Conservation (phyloP, 2,888 invertebrate genomes). For the Malthinus flaveolus region DNA sequence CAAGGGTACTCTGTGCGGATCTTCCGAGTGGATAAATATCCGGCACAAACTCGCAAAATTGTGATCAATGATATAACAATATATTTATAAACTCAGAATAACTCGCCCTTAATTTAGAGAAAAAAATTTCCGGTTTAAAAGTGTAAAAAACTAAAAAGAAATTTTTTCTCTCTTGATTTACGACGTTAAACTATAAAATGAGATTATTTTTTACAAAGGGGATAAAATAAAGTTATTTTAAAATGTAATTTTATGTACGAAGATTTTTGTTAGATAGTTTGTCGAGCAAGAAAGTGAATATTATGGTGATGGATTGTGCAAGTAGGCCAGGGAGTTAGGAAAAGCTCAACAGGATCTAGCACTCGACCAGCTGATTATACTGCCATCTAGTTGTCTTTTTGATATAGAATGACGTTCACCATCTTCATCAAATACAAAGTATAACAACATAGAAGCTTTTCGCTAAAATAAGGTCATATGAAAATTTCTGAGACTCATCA, state of each 20-base stretch:
- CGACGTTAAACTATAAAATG: too few relatives aligned
- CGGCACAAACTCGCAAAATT: conserved; percentile 29
- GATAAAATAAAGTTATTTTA: too few relatives aligned
- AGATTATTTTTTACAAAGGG: too few relatives aligned
- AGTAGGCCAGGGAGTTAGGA: conserved; percentile 57
- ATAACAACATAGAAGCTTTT: conserved; percentile 21
- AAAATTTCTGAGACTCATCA: not conserved
- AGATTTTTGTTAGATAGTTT: too few relatives aligned
- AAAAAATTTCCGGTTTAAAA: not conserved
- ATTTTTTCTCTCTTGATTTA: not conserved
- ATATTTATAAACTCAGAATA: conserved; percentile 7
- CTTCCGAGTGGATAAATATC: conserved; percentile 33
- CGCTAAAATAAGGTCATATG: not conserved
- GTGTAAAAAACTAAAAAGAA: conserved; percentile 1
- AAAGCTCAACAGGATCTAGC: conserved; percentile 59
- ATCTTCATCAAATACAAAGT: conserved; percentile 39
- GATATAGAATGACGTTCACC: conserved; percentile 43
- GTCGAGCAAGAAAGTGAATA: conserved; percentile 33
- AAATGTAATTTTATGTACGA: too few relatives aligned
- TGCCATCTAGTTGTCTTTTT: conserved; percentile 47
- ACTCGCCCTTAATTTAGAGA: not conserved
- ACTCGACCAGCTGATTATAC: conserved; percentile 56
- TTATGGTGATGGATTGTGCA: conserved; percentile 57
- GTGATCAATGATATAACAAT: conserved; percentile 27
- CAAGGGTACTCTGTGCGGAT: conserved; percentile 41